phyloP scores from a whole-genome alignment of 2,888 invertebrate genomes.

The Microplitis deprimator region DNA sequence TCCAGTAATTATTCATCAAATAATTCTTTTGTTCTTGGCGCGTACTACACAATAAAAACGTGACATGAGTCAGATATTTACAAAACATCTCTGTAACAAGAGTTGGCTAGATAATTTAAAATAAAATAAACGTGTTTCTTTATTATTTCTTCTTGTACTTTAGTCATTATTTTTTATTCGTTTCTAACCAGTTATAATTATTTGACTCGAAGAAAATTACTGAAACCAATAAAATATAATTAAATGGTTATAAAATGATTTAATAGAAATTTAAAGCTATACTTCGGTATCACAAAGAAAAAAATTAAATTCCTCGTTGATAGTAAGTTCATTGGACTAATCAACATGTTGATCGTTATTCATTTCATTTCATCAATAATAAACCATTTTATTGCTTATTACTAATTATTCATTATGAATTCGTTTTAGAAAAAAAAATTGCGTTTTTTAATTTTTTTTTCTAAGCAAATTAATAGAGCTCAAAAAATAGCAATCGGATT shows the following conservation, averaged over 20 bases:
- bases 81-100: not conserved
- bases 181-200: not conserved
- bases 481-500: not conserved
- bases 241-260: not conserved
- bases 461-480: too few relatives aligned
- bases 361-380: not conserved
- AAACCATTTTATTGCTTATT: not conserved
- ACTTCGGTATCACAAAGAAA: not conserved
- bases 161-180: not conserved
- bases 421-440: not conserved
- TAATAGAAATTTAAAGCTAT: not conserved
- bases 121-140: not conserved
- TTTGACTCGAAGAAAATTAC: not conserved
- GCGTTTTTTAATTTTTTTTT: not conserved
- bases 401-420: not conserved
- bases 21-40: not conserved
- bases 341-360: not conserved
- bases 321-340: constrained; percentile 31
- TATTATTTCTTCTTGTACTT: not conserved
- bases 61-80: not conserved
- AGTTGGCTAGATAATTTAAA: not conserved
- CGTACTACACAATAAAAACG: not conserved
- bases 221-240: constrained; percentile 1
- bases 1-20: not conserved
- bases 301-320: not conserved